These are phyloP conservation scores for Ametastegia equiseti DNA, from an alignment of 2,888 invertebrate genomes.

Conservation along the genomic window DNA sequence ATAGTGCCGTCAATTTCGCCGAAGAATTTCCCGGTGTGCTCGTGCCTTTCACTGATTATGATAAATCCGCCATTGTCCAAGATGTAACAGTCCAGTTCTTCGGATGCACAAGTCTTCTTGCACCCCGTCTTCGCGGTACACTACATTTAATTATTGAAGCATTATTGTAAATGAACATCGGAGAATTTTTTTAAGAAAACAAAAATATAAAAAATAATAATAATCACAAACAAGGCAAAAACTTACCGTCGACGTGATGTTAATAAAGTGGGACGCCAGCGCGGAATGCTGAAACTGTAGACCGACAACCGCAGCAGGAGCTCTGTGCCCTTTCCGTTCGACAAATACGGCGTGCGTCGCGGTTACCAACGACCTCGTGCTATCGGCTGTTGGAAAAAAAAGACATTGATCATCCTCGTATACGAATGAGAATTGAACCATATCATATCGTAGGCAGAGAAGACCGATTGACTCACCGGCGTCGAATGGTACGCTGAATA, in stretches of 20 bases:
- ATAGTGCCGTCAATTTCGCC: slow-evolving; percentile 96
- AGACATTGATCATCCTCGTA: neutral
- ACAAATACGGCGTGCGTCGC: slow-evolving; percentile 95
- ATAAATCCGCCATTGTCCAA: slow-evolving; percentile 97
- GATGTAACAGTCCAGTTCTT: slow-evolving; percentile 94
- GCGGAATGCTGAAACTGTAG: slow-evolving; percentile 91
- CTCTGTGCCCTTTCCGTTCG: slow-evolving; percentile 88
- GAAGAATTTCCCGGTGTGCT: slow-evolving; percentile 94
- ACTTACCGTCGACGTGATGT: slow-evolving; percentile 90
- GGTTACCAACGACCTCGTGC: slow-evolving; percentile 84
- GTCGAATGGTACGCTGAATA: slow-evolving; percentile 92
- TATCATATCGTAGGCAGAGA: too few species aligned
- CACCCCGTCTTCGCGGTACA: slow-evolving; percentile 83
- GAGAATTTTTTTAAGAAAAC: neutral
- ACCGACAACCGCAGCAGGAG: slow-evolving; percentile 95
- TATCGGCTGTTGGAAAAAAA: slow-evolving; percentile 70
- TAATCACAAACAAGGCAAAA: too few species aligned
- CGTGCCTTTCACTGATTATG: slow-evolving; percentile 90
- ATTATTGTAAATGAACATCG: neutral
- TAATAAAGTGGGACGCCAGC: slow-evolving; percentile 90
- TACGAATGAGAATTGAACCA: too few species aligned
- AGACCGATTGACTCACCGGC: slow-evolving; percentile 75
- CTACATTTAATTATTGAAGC: slow-evolving; percentile 72
- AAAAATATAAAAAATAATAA: slow-evolving; percentile 59
- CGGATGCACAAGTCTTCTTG: slow-evolving; percentile 91